Conservation (phyloP, 1,140 invertebrate genomes). For the Caerostris extrusa region DNA sequence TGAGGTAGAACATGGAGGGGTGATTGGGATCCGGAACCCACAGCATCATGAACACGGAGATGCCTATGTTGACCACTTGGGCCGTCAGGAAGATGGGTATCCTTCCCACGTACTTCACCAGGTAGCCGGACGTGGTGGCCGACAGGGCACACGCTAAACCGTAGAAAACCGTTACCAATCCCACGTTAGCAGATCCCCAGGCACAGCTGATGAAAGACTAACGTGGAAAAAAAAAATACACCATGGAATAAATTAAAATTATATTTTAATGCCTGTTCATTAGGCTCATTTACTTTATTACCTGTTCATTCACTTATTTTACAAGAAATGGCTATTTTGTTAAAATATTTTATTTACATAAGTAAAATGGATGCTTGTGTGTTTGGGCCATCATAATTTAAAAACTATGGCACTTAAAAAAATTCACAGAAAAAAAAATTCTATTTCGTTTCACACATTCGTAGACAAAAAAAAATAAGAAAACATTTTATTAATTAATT, state of each 20-base stretch:
- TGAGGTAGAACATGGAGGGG: conserved; percentile 92
- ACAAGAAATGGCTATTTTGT: too few species aligned
- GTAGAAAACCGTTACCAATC: conserved; percentile 97
- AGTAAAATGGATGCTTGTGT: too few species aligned
- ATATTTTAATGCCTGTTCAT: too few species aligned
- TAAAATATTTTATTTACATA: too few species aligned
- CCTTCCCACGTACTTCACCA: conserved; percentile 95
- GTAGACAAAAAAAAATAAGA: too few species aligned
- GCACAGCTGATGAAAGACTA: conserved; percentile 96
- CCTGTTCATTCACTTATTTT: too few species aligned
- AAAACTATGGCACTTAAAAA: too few species aligned
- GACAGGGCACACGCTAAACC: conserved; percentile 94
- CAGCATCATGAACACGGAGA: conserved; percentile 89
- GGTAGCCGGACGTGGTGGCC: conserved; percentile 93
- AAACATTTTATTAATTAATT: too few species aligned
- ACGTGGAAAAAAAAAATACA: neutral
- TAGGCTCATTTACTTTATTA: too few species aligned
- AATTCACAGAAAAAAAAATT: too few species aligned
- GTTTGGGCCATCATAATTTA: too few species aligned
- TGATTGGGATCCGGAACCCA: conserved; percentile 93
- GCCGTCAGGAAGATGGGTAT: conserved; percentile 91
- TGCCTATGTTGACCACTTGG: conserved; percentile 88
- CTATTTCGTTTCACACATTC: too few species aligned
- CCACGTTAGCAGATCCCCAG: conserved; percentile 93
- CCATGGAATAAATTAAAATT: neutral